Conservation (phyloP, 1,140 invertebrate genomes). For the Aphelenchoides fujianensis region DNA sequence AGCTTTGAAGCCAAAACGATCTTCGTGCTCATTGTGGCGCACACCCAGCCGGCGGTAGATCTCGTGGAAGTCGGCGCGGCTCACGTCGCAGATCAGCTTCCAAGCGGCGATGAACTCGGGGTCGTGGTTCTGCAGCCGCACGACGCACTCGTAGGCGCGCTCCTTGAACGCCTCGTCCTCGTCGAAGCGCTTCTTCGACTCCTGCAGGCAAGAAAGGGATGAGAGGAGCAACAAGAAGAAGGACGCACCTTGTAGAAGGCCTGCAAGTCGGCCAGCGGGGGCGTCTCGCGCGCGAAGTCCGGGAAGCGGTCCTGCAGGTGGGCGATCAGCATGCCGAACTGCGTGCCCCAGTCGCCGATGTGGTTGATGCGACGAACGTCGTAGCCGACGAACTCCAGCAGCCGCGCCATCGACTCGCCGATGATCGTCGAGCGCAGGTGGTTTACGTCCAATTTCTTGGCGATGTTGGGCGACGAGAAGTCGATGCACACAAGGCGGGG, state of each 20-base stretch:
- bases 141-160: conserved; percentile 87
- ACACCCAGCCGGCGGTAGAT: conserved; percentile 68
- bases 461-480: conserved; percentile 97
- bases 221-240: no score
- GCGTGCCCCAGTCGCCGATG: conserved; percentile 99
- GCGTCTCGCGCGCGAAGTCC: conserved; percentile 76
- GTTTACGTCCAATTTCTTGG: conserved; percentile 99
- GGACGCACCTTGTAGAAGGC: conserved; percentile 72
- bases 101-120: conserved; percentile 82
- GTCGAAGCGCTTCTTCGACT: conserved; percentile 92
- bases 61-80: conserved; percentile 78
- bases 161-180: conserved; percentile 86
- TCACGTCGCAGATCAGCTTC: conserved; percentile 92
- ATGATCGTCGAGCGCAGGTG: conserved; percentile 92
- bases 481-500: conserved; percentile 80
- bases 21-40: conserved; percentile 78
- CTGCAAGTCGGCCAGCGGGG: conserved; percentile 88
- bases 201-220: conserved; percentile 66
- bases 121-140: conserved; percentile 82
- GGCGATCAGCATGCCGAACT: conserved; percentile 98
- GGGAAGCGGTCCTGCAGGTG: conserved; percentile 88
- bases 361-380: conserved; percentile 87
- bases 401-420: conserved; percentile 83
- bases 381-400: conserved; percentile 90
- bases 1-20: conserved; percentile 91